These are phyloP conservation scores for Schizaphis graminum DNA, from an alignment of 2,888 invertebrate species.

Conservation along the genomic window DNA sequence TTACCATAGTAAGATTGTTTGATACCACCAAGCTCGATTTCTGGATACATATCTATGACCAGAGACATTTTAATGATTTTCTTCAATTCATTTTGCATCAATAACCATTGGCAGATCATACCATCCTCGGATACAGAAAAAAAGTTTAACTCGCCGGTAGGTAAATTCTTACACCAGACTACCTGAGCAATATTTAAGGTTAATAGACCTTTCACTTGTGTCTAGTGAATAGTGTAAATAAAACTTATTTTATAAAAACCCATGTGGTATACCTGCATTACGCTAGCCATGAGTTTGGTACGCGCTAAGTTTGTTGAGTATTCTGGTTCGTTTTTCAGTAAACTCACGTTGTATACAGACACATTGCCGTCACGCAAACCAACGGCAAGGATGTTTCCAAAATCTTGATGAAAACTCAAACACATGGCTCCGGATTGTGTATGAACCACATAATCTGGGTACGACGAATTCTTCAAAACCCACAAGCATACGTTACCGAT, in stretches of 20 bases:
- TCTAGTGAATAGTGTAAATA: not conserved
- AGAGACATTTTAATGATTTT: slow-evolving; percentile 85
- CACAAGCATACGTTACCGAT: slow-evolving; percentile 86
- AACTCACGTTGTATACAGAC: slow-evolving; percentile 86
- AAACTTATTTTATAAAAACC: not conserved
- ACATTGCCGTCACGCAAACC: slow-evolving; percentile 91
- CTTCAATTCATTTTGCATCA: slow-evolving; percentile 84
- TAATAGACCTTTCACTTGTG: not conserved
- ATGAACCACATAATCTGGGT: slow-evolving; percentile 87
- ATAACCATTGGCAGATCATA: slow-evolving; percentile 87
- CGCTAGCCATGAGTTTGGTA: slow-evolving; percentile 89
- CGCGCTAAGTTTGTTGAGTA: slow-evolving; percentile 82
- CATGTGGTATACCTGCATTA: slow-evolving; percentile 82
- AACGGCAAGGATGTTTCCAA: slow-evolving; percentile 86
- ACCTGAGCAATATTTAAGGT: slow-evolving; percentile 76
- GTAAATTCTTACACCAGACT: slow-evolving; percentile 89
- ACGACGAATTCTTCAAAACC: slow-evolving; percentile 94
- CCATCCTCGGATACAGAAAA: slow-evolving; percentile 93
- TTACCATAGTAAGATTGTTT: slow-evolving; percentile 46
- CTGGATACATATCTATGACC: slow-evolving; percentile 77
- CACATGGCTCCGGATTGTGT: slow-evolving; percentile 90
- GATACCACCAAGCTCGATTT: slow-evolving; percentile 84
- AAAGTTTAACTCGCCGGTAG: slow-evolving; percentile 93
- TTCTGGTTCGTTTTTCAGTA: slow-evolving; percentile 78
- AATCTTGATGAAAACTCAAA: slow-evolving; percentile 86